Base-by-base conservation (phyloP, 2,797 vertebrate species). In the Intellagama lesueurii region DNA sequence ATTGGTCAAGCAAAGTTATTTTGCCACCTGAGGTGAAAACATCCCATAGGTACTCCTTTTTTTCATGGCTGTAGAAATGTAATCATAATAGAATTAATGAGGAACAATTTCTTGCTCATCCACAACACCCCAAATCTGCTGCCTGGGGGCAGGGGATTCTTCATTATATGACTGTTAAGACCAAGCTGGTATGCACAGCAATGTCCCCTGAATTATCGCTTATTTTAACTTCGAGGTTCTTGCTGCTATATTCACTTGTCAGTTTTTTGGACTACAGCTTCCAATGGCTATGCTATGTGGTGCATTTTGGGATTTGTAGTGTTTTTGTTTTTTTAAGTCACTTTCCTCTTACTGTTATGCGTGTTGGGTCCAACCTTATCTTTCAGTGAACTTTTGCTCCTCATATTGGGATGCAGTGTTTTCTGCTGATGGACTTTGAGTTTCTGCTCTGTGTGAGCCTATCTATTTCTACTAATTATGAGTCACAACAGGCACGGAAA, bases 401-500 rank as follows among this genome's bases (percentile, higher is more conserved):
- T 56, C 35, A n/a, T 14, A n/a, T 68, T 68, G 35, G 64, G 4
- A 17, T 76, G n/a, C 56, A 75, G 35, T 47, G 76, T 26, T 40
- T 40, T 66, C 40, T 73, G 75, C 30, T 47, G 30, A 19, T 32
- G 14, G 56, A 83, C 64, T 40, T 76, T 22, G 16, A 26, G 40
- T 35, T 89, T 89, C 64, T 56, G 22, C 26, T 66, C 60, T 66
- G 24, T 17, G 30, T 75, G 85, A 85, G 7, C 5, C 8, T 4
- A 28, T 26, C 44, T 56, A 64, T 64, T 64, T 64, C 19, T 64
- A 64, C 60, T 64, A 64, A 64, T 64, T 24, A 64, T 19, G 70
- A 76, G 22, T 49, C 47, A 24, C 52, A 47, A 73, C 11, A 32
- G 47, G 19, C 6, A 19, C 6, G 78, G 89, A 90, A 92, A 90